phyloP scores from a whole-genome alignment of 2,888 invertebrate species.

The Campoplex capitator region DNA sequence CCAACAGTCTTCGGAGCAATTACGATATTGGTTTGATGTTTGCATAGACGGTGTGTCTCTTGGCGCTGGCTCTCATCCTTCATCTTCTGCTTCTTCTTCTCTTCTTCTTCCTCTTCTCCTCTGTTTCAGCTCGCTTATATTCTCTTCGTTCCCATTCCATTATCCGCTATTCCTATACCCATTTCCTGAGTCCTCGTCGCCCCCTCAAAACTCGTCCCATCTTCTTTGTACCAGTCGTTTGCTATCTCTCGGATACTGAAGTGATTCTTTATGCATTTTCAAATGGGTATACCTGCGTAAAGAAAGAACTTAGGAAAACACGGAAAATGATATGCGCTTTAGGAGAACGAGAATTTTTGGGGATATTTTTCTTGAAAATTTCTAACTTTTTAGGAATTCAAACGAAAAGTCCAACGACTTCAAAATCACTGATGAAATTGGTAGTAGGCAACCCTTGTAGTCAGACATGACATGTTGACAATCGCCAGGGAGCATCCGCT shows the following conservation, averaged over 20 bases:
- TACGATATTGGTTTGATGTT: slow-evolving; percentile 81
- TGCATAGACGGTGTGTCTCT: slow-evolving; percentile 74
- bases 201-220: background rate
- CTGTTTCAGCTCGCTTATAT: slow-evolving; percentile 43
- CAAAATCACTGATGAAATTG: background rate
- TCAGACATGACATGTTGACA: background rate
- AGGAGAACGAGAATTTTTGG: background rate
- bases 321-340: background rate
- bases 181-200: slow-evolving; percentile 1
- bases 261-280: slow-evolving; percentile 36
- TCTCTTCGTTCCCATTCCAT: slow-evolving; percentile 43
- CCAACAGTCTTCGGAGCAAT: slow-evolving; percentile 79
- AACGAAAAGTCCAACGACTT: background rate
- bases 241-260: background rate
- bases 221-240: slow-evolving; percentile 31
- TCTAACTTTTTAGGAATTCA: background rate
- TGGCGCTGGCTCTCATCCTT: slow-evolving; percentile 33
- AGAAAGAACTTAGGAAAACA: background rate
- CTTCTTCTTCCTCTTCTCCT: slow-evolving; percentile 31
- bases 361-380: background rate
- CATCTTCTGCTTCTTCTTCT: slow-evolving; percentile 25
- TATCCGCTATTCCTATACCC: slow-evolving; percentile 12
- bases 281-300: slow-evolving; percentile 11
- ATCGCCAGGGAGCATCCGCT: background rate
- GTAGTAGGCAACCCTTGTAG: background rate